Base-by-base conservation (phyloP, 2,113 vertebrate genomes). In the Thunnus maccoyii region DNA sequence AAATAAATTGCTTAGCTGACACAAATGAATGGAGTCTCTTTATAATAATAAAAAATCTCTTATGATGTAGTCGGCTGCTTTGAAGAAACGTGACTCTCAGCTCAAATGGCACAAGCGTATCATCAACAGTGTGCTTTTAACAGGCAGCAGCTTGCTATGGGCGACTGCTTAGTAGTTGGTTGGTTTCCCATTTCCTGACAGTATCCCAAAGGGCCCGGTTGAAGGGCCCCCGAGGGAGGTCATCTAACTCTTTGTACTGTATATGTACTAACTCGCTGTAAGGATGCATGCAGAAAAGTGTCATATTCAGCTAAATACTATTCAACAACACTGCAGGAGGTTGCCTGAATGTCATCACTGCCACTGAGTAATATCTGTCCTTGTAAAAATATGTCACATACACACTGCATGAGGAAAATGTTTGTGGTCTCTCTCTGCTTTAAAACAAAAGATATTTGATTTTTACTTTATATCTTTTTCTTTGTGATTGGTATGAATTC, bases 331-430 rank as follows among this genome's bases (percentile, higher is more conserved):
- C 41, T 18, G 55, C 56, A 81, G 46, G 60, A 63, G 70, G 72
- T 51, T 69, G 47, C 54, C 61, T 85, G 65, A 80, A 84, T 85
- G 68, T 82, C 61, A 52, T 47, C 17, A 51, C 66, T 72, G 62
- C 46, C 25, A 54, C 11, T 76, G 16, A 51, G 27, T 62, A 57
- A 50, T 16, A 56, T 51, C 11, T 61, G 44, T 64, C 27, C n/a
- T 70, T 76, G 65, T 25, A 16, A 10, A 52, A 41, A 44, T 15
- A n/a, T 14, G 20, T 11, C 36, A 32, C 13, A 18, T 2, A 2
- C 8, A 41, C 36, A 41, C 36, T 41, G 7, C 7, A 41, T 8
- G 36, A 41, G 36, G 36, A 9, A 41, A 41, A 41, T 36, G 32
- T 36, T 36, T 5, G 32, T 1, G 32, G 7, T 41, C 36, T 41